A percentile compares a stretch with the other conserved stretches of the same genome.
Evolutionary conservation across 2,888 invertebrate genomes (phyloP).

Genomic region (Periphyllus acericola): DNA sequence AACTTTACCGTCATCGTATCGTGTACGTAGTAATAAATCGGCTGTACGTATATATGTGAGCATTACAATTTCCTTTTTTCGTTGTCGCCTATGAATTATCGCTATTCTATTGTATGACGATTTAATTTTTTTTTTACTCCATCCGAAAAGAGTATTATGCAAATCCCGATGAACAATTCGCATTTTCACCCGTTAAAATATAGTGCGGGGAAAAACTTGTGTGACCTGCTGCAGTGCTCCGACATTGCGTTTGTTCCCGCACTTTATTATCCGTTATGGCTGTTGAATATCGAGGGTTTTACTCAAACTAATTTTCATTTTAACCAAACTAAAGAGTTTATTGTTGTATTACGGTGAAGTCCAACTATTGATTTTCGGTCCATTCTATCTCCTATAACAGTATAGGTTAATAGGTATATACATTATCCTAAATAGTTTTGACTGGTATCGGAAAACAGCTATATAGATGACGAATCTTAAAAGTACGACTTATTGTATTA

Average conservation of each 20-base stretch:
- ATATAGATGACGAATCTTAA: too few species aligned
- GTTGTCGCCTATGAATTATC: background rate
- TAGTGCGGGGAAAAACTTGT: constrained; percentile 21
- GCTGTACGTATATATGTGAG: too few species aligned
- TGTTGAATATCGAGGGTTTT: background rate
- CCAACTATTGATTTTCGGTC: background rate
- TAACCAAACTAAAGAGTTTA: constrained; percentile 20
- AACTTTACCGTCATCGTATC: too few species aligned
- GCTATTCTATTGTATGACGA: background rate
- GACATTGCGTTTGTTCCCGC: background rate
- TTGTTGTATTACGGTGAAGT: background rate
- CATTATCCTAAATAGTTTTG: too few species aligned
- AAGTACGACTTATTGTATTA: too few species aligned
- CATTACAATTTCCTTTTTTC: too few species aligned
- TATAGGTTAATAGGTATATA: too few species aligned
- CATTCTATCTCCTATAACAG: too few species aligned
- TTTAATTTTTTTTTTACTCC: background rate
- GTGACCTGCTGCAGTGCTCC: background rate
- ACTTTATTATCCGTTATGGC: constrained; percentile 16
- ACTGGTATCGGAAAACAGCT: too few species aligned
- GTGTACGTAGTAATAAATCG: too few species aligned
- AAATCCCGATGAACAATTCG: constrained; percentile 12
- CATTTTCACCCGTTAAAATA: constrained; percentile 5
- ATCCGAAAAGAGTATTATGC: background rate
- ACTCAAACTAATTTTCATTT: background rate